Evolutionary conservation across 2,797 vertebrate species (phyloP).

Genomic region (Numenius phaeopus): DNA sequence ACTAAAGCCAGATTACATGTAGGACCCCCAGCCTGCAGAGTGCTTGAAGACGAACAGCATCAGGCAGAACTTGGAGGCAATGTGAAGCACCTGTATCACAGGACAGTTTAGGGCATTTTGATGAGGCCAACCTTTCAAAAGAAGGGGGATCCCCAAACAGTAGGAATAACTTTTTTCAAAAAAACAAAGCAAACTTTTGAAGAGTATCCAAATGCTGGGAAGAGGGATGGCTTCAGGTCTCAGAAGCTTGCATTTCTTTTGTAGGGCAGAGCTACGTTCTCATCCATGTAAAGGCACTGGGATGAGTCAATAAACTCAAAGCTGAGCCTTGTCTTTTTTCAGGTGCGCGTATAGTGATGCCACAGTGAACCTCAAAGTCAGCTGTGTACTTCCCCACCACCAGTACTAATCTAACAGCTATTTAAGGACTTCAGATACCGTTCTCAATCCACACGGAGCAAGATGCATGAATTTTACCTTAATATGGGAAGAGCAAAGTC

Average conservation of each 20-base stretch:
- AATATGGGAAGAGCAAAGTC: background rate
- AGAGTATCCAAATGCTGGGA: background rate
- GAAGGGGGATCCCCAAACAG: background rate
- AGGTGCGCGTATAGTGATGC: background rate
- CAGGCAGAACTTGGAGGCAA: background rate
- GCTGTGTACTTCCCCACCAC: background rate
- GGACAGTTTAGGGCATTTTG: background rate
- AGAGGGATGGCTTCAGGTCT: background rate
- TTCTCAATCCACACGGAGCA: background rate
- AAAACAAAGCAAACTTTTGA: background rate
- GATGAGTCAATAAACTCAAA: fast-evolving
- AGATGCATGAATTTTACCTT: background rate
- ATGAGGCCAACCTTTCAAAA: background rate
- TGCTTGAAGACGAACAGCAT: background rate
- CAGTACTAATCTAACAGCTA: background rate
- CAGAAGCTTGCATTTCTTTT: background rate
- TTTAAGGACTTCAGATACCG: background rate
- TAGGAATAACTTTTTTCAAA: background rate
- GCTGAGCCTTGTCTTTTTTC: background rate
- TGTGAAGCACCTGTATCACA: fast-evolving
- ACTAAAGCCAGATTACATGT: background rate
- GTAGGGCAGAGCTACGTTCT: background rate
- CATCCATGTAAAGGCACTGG: background rate
- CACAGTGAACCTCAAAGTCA: background rate
- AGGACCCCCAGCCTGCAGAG: background rate